Conservation (phyloP, 2,797 vertebrate genomes). For the Alfaro cultratus region DNA sequence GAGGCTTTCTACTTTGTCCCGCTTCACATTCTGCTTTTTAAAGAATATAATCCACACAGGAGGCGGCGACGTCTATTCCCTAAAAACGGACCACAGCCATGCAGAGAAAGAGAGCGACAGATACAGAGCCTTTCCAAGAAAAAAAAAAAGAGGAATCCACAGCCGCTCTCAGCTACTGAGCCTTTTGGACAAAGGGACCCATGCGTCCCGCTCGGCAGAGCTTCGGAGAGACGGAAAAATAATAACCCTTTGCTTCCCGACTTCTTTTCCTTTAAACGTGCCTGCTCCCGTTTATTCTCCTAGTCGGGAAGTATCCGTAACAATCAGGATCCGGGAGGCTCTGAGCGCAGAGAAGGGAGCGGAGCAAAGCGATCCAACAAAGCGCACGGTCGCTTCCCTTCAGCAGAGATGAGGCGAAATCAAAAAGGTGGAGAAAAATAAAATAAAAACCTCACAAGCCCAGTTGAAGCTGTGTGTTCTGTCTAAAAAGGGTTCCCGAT, state of each 20-base stretch:
- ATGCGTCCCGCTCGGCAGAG: constrained; percentile 80
- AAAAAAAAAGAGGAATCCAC: constrained; percentile 51
- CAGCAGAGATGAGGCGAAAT: constrained; percentile 41
- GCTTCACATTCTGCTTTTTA: constrained; percentile 79
- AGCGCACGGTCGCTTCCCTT: constrained; percentile 60
- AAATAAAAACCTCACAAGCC: constrained; percentile 25
- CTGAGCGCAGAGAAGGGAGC: constrained; percentile 55
- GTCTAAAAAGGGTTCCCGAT: constrained; percentile 51
- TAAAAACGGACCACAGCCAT: constrained; percentile 76
- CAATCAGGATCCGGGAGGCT: constrained; percentile 63
- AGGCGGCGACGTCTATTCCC: constrained; percentile 74
- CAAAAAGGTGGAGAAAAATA: constrained; percentile 12
- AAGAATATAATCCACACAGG: constrained; percentile 81
- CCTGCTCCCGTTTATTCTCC: constrained; percentile 63
- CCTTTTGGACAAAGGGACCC: constrained; percentile 91
- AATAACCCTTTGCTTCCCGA: constrained; percentile 53
- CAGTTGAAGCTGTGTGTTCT: constrained; percentile 32
- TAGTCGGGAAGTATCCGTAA: constrained; percentile 66
- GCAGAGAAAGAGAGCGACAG: constrained; percentile 38
- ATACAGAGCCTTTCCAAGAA: constrained; percentile 70
- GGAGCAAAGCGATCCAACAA: constrained; percentile 76
- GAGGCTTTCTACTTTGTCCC: constrained; percentile 70
- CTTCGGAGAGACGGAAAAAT: constrained; percentile 55
- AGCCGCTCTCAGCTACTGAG: constrained; percentile 72
- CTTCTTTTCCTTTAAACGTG: constrained; percentile 41